These are phyloP conservation scores for Brienomyrus longianalis DNA, from an alignment of 2,113 vertebrate genomes.

Conservation along the genomic window DNA sequence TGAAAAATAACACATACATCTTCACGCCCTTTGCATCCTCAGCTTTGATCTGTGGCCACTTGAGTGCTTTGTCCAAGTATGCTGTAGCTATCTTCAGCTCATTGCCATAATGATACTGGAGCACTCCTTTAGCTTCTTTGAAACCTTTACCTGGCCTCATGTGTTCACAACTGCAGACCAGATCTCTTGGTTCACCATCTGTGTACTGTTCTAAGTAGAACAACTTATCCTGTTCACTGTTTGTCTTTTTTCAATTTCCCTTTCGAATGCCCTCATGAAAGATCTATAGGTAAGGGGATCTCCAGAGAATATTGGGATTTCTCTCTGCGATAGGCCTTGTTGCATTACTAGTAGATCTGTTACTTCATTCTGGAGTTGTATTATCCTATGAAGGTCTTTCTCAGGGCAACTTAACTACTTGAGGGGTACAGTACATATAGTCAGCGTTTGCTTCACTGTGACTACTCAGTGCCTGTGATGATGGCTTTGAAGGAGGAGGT, in stretches of 20 bases:
- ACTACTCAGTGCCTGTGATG: background rate
- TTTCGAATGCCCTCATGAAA: slow-evolving; percentile 20
- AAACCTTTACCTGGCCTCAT: background rate
- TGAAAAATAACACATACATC: background rate
- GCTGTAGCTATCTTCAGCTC: background rate
- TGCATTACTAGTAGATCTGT: background rate
- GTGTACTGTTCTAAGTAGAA: slow-evolving; percentile 23
- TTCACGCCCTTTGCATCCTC: background rate
- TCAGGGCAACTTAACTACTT: no score
- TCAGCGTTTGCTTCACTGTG: background rate
- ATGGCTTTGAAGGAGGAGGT: no score
- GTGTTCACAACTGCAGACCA: slow-evolving; percentile 7
- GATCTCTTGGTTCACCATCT: slow-evolving; percentile 9
- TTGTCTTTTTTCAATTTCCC: slow-evolving; percentile 14
- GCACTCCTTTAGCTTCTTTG: background rate
- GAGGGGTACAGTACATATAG: no score
- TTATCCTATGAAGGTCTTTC: background rate
- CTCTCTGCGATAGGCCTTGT: slow-evolving; percentile 9
- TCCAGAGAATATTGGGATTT: slow-evolving; percentile 19
- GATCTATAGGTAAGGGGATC: slow-evolving; percentile 21
- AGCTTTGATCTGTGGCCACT: slow-evolving; percentile 1
- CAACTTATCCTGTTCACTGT: background rate
- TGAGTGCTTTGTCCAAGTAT: slow-evolving; percentile 10
- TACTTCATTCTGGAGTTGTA: background rate
- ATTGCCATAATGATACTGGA: slow-evolving; percentile 9